Percentiles rank a stretch among this genome's conserved stretches.
Conservation (phyloP, 2,888 invertebrate genomes). For the Pachydiplax longipennis region DNA sequence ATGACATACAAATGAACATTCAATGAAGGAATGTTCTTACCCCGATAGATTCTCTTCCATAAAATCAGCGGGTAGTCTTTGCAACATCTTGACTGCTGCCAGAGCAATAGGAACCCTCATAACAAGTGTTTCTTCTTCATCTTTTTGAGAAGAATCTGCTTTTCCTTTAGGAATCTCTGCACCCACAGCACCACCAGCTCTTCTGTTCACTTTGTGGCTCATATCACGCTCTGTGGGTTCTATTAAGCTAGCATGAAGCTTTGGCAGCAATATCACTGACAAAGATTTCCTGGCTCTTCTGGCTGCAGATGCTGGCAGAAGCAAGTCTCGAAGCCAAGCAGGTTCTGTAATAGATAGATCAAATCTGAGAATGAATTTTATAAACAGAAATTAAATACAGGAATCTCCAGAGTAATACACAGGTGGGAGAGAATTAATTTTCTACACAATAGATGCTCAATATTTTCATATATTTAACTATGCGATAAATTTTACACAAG, state of each 20-base stretch:
- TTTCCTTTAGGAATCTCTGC: neutral
- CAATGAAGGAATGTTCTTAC: conserved; percentile 62
- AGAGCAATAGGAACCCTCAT: conserved; percentile 90
- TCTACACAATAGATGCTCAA: no score
- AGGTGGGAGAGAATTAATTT: no score
- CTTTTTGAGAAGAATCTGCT: conserved; percentile 56
- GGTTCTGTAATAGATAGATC: neutral
- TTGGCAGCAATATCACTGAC: conserved; percentile 76
- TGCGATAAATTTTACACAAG: no score
- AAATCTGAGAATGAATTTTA: neutral
- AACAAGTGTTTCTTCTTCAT: conserved; percentile 80
- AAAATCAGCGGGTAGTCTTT: conserved; percentile 80
- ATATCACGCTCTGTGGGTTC: conserved; percentile 76
- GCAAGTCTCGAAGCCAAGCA: conserved; percentile 51
- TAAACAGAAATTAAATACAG: no score
- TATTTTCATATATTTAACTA: no score
- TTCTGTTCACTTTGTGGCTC: conserved; percentile 80
- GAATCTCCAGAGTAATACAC: no score
- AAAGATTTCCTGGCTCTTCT: conserved; percentile 77
- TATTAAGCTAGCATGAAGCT: conserved; percentile 76
- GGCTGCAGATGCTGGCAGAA: conserved; percentile 75
- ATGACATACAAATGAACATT: neutral
- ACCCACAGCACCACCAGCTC: conserved; percentile 70
- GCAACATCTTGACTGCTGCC: conserved; percentile 89
- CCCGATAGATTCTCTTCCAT: conserved; percentile 81